A percentile compares a stretch with the other conserved stretches of the same genome.
These are phyloP conservation scores for Cheilosia urbana DNA, from an alignment of 2,888 invertebrate species.

Conservation along the genomic window DNA sequence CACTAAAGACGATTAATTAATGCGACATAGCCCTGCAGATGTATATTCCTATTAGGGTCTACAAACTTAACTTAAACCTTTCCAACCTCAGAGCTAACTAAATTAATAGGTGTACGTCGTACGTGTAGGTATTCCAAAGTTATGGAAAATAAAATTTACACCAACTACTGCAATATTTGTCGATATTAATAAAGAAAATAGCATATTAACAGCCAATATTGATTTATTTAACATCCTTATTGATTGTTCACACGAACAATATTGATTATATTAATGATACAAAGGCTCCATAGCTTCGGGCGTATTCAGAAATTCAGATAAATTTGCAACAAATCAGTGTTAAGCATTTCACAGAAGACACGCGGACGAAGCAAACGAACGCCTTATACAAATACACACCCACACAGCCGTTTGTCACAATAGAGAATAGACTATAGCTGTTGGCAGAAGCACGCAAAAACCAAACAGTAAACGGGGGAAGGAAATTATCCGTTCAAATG, in stretches of 20 bases:
- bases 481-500: slow-evolving; percentile 63
- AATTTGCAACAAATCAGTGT: slow-evolving; percentile 47
- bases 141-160: slow-evolving; percentile 34
- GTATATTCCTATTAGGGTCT: neutral
- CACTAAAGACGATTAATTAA: slow-evolving; percentile 39
- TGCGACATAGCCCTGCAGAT: slow-evolving; percentile 26
- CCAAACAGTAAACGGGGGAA: slow-evolving; percentile 14
- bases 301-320: slow-evolving; percentile 49
- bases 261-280: neutral
- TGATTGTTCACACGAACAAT: slow-evolving; percentile 38
- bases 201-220: slow-evolving; percentile 34
- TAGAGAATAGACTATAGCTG: neutral
- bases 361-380: slow-evolving; percentile 7
- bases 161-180: slow-evolving; percentile 3
- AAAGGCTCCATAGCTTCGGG: slow-evolving; percentile 3
- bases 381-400: slow-evolving; percentile 9
- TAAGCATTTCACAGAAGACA: slow-evolving; percentile 22
- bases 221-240: slow-evolving; percentile 50
- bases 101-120: neutral
- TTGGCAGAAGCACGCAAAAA: slow-evolving; percentile 15
- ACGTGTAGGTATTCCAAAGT: slow-evolving; percentile 16
- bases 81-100: slow-evolving; percentile 4
- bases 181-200: slow-evolving; percentile 37
- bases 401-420: slow-evolving; percentile 6
- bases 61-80: slow-evolving; percentile 23